Evolutionary conservation across 2,797 vertebrate genomes (phyloP).

Genomic region (Chiroxiphia lanceolata): DNA sequence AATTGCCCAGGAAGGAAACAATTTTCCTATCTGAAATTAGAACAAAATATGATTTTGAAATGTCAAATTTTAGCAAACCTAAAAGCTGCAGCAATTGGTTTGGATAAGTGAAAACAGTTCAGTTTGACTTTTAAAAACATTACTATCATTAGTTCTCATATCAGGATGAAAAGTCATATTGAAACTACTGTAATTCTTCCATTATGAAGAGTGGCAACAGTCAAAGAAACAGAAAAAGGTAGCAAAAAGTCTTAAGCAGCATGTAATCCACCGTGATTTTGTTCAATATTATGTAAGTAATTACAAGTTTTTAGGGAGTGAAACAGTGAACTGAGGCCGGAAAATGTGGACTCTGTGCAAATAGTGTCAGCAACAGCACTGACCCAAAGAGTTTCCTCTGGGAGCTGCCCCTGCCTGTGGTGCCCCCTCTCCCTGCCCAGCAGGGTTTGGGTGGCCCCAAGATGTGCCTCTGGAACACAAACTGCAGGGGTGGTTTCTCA

Average conservation of each 20-base stretch:
- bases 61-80: constrained; percentile 45
- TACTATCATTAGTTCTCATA: constrained; percentile 33
- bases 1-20: constrained; percentile 62
- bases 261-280: not conserved
- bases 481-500: not conserved
- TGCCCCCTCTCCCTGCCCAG: not conserved
- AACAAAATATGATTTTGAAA: constrained; percentile 25
- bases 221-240: not conserved
- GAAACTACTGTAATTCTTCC: constrained; percentile 10
- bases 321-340: not conserved
- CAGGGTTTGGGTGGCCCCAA: not conserved
- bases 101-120: constrained; percentile 52
- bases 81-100: constrained; percentile 28
- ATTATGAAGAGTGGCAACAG: not conserved
- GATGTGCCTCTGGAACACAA: not conserved
- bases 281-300: not conserved
- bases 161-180: constrained; percentile 40
- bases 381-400: not conserved
- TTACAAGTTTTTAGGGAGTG: not conserved
- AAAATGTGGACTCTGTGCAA: not conserved
- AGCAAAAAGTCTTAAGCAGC: not conserved
- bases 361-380: not conserved
- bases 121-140: constrained; percentile 37
- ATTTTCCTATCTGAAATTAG: constrained; percentile 57
- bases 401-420: not conserved